Percentiles rank a stretch among this genome's conserved stretches.
Conservation (phyloP, 2,797 vertebrate species). For the Knipowitschia caucasica region DNA sequence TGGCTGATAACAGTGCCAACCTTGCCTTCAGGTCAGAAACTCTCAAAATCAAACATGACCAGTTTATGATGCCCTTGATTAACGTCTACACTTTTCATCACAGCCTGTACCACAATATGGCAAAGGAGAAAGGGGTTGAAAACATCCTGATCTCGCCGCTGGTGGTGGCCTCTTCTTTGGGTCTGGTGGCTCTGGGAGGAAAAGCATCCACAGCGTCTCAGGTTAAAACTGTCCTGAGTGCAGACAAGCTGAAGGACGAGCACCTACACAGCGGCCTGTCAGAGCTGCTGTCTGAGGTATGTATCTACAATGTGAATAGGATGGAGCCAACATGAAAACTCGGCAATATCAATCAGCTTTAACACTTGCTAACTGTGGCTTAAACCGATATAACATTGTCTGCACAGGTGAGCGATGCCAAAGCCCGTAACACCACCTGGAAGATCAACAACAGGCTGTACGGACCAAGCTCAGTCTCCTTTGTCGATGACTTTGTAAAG, state of each 20-base stretch:
- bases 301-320: background rate
- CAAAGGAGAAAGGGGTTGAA: slow-evolving; percentile 87
- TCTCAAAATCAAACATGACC: background rate
- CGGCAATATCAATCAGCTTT: too few species aligned
- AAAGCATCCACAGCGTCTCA: slow-evolving; percentile 87
- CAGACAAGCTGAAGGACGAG: slow-evolving; percentile 85
- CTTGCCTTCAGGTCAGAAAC: slow-evolving; percentile 81
- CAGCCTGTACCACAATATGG: slow-evolving; percentile 91
- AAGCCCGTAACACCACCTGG: slow-evolving; percentile 91
- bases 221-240: slow-evolving; percentile 87
- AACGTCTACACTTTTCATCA: background rate
- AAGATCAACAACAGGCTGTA: slow-evolving; percentile 91
- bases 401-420: slow-evolving; percentile 79
- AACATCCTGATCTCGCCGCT: slow-evolving; percentile 94
- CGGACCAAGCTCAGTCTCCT: slow-evolving; percentile 89
- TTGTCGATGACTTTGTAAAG: slow-evolving; percentile 86
- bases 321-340: background rate
- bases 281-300: slow-evolving; percentile 83
- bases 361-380: too few species aligned
- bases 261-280: slow-evolving; percentile 86
- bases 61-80: background rate
- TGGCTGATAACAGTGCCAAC: slow-evolving; percentile 88
- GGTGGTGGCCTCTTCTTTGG: slow-evolving; percentile 93
- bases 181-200: slow-evolving; percentile 87
- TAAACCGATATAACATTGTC: background rate